phyloP scores from a whole-genome alignment of 2,888 invertebrate species.

The Harmothoe impar region DNA sequence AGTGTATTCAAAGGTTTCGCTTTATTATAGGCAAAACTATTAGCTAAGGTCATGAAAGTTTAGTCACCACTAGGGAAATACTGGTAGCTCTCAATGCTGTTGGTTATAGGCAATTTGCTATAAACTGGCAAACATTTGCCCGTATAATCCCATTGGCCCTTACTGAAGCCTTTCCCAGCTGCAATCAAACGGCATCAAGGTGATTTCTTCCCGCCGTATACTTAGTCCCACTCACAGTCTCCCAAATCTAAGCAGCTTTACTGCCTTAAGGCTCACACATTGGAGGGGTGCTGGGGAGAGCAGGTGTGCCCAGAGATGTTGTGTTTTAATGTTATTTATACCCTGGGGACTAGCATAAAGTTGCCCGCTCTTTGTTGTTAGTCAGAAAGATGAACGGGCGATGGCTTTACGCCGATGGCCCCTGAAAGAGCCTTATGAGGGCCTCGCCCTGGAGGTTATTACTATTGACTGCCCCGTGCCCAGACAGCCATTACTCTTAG shows the following conservation, averaged over 20 bases:
- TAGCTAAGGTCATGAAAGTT: too few relatives aligned
- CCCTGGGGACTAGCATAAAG: not conserved
- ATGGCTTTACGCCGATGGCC: not conserved
- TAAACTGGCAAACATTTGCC: not conserved
- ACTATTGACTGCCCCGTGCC: not conserved
- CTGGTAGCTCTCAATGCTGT: too few relatives aligned
- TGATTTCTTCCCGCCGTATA: not conserved
- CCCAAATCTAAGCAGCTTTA: not conserved
- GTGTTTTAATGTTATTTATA: conserved; percentile 37
- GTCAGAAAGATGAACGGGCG: not conserved
- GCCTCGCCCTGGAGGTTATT: not conserved
- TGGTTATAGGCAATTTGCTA: not conserved
- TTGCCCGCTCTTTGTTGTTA: conserved; percentile 10
- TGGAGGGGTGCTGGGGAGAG: not conserved
- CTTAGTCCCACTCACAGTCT: not conserved
- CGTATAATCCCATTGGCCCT: not conserved
- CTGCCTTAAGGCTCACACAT: not conserved
- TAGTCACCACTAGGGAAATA: too few relatives aligned
- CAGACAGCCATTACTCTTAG: not conserved
- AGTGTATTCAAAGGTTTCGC: too few relatives aligned
- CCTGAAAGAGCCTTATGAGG: not conserved
- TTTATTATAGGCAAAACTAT: too few relatives aligned
- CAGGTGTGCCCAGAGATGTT: conserved; percentile 1
- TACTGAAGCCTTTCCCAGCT: not conserved
- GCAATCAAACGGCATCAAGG: not conserved